Conservation (phyloP, 2,797 vertebrate genomes). For the Gobio occitaniae region DNA sequence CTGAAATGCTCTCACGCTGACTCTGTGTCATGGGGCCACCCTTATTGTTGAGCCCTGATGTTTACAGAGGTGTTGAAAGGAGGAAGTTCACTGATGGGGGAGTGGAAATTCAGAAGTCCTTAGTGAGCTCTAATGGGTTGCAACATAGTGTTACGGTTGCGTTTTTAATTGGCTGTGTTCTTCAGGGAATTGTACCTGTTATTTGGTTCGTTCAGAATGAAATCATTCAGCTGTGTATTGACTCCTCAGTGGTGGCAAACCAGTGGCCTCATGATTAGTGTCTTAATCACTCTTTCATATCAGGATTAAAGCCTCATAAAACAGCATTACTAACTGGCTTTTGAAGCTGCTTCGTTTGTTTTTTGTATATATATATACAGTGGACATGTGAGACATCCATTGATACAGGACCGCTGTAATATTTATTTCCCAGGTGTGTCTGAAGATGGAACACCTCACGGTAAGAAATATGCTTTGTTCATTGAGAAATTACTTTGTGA, state of each 20-base stretch:
- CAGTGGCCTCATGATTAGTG: neutral
- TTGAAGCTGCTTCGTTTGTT: slow-evolving; percentile 2
- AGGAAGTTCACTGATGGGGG: slow-evolving; percentile 30
- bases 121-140: slow-evolving; percentile 51
- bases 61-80: slow-evolving; percentile 24
- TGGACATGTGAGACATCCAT: slow-evolving; percentile 38
- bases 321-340: neutral
- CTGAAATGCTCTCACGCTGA: neutral
- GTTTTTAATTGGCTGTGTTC: slow-evolving; percentile 56
- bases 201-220: slow-evolving; percentile 51
- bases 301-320: neutral
- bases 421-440: slow-evolving; percentile 12
- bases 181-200: slow-evolving; percentile 51
- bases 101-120: slow-evolving; percentile 30
- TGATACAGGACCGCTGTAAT: neutral
- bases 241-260: slow-evolving; percentile 31
- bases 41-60: slow-evolving; percentile 33
- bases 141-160: slow-evolving; percentile 57
- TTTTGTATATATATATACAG: neutral
- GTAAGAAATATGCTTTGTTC: slow-evolving; percentile 46
- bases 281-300: slow-evolving; percentile 1
- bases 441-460: slow-evolving; percentile 58
- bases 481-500: neutral
- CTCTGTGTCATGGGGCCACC: neutral
- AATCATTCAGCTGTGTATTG: slow-evolving; percentile 45